Evolutionary conservation across 2,888 invertebrate species (phyloP).

Genomic region (Leptopilina myrica): DNA sequence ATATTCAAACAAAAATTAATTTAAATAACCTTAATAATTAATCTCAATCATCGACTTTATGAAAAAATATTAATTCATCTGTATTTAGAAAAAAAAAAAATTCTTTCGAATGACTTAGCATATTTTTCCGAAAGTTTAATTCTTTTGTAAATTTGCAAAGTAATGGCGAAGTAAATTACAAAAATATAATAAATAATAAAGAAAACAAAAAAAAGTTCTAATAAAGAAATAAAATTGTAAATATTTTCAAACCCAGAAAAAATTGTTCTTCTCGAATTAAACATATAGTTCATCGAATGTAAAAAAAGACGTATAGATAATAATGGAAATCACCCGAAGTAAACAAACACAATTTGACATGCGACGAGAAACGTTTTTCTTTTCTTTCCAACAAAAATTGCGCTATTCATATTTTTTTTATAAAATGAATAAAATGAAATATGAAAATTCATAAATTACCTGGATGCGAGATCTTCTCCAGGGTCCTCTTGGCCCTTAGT

Average conservation of each 20-base stretch:
- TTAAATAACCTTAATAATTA: too few species aligned
- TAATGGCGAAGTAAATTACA: too few species aligned
- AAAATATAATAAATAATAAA: too few species aligned
- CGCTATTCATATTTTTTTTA: too few species aligned
- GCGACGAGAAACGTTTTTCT: neutral
- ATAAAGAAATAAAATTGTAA: neutral
- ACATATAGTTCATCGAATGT: neutral
- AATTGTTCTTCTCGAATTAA: neutral
- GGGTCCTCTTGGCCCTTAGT: constrained; percentile 75
- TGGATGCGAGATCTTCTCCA: constrained; percentile 75
- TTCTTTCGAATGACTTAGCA: constrained; percentile 15
- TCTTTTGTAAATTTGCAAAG: neutral
- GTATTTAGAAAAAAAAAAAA: too few species aligned
- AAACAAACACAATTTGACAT: constrained; percentile 28
- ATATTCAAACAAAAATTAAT: too few species aligned
- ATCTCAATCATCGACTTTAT: too few species aligned
- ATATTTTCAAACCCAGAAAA: neutral
- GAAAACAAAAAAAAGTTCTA: neutral
- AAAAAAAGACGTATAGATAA: constrained; percentile 19
- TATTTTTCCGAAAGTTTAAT: neutral
- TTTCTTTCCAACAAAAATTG: too few species aligned
- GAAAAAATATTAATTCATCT: too few species aligned
- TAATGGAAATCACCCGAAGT: constrained; percentile 9
- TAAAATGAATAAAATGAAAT: too few species aligned
- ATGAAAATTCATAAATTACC: constrained; percentile 59